These are phyloP conservation scores for Meteorus cinctellus DNA, from an alignment of 2,888 invertebrate species.

Conservation along the genomic window DNA sequence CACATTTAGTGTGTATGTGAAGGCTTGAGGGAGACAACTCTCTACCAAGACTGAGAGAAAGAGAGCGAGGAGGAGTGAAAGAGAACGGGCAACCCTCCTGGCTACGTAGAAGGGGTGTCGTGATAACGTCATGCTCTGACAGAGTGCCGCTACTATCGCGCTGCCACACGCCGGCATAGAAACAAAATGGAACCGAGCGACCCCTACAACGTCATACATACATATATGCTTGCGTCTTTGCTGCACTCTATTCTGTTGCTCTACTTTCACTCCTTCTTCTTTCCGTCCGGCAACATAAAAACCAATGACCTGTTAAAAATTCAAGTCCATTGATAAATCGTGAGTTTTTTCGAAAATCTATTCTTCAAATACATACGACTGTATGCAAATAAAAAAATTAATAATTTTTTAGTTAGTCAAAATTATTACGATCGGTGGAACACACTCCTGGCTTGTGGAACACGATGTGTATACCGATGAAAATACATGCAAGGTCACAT, in stretches of 20 bases:
- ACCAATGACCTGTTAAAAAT: conserved; percentile 40
- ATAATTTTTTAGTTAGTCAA: conserved; percentile 42
- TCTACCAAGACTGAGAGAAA: neutral
- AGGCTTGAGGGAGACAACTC: conserved; percentile 34
- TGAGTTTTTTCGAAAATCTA: too few relatives aligned
- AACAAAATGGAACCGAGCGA: conserved; percentile 74
- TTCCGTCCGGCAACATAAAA: neutral
- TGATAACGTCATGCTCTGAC: conserved; percentile 76
- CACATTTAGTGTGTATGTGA: conserved; percentile 22
- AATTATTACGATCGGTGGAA: conserved; percentile 57
- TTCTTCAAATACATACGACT: too few relatives aligned
- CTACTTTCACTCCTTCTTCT: conserved; percentile 46
- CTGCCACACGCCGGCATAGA: conserved; percentile 75
- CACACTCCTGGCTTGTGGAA: conserved; percentile 58
- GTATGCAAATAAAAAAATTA: too few relatives aligned
- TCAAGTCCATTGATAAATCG: conserved; percentile 31
- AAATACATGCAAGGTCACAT: conserved; percentile 64
- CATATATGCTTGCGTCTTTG: conserved; percentile 32
- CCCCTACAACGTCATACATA: conserved; percentile 50
- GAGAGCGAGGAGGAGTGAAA: conserved; percentile 23
- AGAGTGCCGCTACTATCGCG: conserved; percentile 76
- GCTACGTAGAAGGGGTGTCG: conserved; percentile 70
- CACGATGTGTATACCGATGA: conserved; percentile 54
- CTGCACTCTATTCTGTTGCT: conserved; percentile 11
- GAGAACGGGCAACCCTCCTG: conserved; percentile 57